Percentiles rank a stretch among this genome's conserved stretches.
These are phyloP conservation scores for Macrocentrus cingulum DNA, from an alignment of 1,140 invertebrate species.

Conservation along the genomic window DNA sequence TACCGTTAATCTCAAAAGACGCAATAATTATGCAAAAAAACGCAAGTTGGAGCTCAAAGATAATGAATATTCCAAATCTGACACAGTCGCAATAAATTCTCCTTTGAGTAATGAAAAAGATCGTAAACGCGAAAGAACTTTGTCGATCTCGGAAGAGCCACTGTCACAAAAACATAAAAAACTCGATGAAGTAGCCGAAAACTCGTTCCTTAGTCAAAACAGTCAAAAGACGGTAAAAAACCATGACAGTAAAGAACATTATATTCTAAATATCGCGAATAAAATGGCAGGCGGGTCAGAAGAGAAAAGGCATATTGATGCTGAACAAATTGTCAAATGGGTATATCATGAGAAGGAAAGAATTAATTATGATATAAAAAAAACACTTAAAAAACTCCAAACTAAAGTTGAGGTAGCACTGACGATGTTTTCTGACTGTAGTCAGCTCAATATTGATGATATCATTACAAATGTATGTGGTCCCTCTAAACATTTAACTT, in stretches of 20 bases:
- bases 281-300: background rate
- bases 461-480: background rate
- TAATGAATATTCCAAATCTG: too few species aligned
- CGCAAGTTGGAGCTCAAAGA: too few species aligned
- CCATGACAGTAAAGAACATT: background rate
- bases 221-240: too few species aligned
- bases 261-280: background rate
- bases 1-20: too few species aligned
- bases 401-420: background rate
- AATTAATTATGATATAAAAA: background rate
- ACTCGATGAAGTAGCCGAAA: too few species aligned
- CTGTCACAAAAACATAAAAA: too few species aligned
- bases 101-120: too few species aligned
- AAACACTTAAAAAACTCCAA: background rate
- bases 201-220: too few species aligned
- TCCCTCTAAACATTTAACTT: slow-evolving; percentile 1
- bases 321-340: slow-evolving; percentile 4
- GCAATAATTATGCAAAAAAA: too few species aligned
- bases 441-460: background rate
- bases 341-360: background rate
- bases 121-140: too few species aligned
- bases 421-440: background rate
- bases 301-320: background rate
- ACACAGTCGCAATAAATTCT: too few species aligned
- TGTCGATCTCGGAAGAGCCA: too few species aligned